A percentile compares a stretch with the other conserved stretches of the same genome.
Conservation (phyloP, 53 echinoderm and acorn worm genomes). For the Echinometra lucunter region DNA sequence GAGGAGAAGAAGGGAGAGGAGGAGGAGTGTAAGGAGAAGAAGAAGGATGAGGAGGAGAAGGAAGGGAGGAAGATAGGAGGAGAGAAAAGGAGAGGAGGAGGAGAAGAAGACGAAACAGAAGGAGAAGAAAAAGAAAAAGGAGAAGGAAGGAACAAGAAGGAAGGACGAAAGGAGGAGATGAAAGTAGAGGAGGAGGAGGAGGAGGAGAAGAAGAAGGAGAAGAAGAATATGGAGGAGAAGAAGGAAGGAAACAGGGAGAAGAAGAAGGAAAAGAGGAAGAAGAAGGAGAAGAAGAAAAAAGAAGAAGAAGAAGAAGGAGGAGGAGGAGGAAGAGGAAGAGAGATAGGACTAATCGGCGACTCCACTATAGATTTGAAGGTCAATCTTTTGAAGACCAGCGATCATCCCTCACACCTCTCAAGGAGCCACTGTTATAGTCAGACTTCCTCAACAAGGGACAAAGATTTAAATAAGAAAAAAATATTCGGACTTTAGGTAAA, state of each 20-base stretch:
- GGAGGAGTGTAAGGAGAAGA: background rate
- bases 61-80: no score
- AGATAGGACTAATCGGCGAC: background rate
- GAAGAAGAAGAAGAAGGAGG: no score
- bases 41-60: background rate
- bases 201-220: no score
- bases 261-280: no score
- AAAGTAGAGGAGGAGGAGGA: background rate
- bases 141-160: background rate
- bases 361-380: background rate
- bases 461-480: background rate
- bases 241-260: no score
- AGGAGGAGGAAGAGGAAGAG: no score
- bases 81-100: no score
- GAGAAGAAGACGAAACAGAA: background rate
- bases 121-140: background rate
- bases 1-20: no score
- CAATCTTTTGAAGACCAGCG: slow-evolving; percentile 35
- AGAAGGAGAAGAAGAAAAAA: no score
- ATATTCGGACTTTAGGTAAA: background rate
- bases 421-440: background rate
- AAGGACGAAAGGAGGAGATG: background rate
- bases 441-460: background rate
- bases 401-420: background rate
- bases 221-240: no score